Base-by-base conservation (phyloP, 2,888 invertebrate species). In the Caenorhabditis sp. region DNA sequence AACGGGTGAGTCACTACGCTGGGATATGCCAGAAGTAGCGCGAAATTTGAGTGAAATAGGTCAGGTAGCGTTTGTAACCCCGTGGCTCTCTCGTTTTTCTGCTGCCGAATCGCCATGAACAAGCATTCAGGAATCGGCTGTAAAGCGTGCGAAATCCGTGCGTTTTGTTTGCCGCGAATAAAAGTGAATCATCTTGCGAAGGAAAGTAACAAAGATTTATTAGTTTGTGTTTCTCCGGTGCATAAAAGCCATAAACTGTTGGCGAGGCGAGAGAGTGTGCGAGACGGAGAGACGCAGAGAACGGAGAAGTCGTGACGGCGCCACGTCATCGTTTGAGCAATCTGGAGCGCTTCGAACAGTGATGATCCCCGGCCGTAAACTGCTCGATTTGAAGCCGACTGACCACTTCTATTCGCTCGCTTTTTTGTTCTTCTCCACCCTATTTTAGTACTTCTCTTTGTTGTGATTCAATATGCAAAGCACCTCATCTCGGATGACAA, bases 401-500 rank as follows among this genome's bases (percentile, higher is more conserved):
- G 20, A 52, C 22, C 37, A 39, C 17, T 27, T 17, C 27, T 48
- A 2, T 35, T 11, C 17, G 8, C 20, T 27, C 7, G 5, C 9
- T 55, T 55, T 65, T 32, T 43, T 32, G 46, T 46, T 27, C 46
- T 24, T 22, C 45, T 35, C 24, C 17, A 24, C 43, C 26, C 62
- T 62, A 43, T 43, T 53, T 53, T 50, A 62, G 62, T 62, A 62
- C 50, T 50, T 48, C 2, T 55, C 53, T 53, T 66, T 56, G 46
- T 46, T 48, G 35, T 56, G 66, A 66, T 66, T 66, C 53, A 48
- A 48, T 66, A 66, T 46, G 53, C 66, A 55, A 56, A 46, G 55
- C 66, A 65, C 63, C 53, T 65, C 66, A 48, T 66, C 66, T 66
- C 66, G 66, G 46, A 66, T 66, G 56, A 66, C 66, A 66, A 66